phyloP scores from a whole-genome alignment of 2,888 invertebrate species.

The Junonia oenone region DNA sequence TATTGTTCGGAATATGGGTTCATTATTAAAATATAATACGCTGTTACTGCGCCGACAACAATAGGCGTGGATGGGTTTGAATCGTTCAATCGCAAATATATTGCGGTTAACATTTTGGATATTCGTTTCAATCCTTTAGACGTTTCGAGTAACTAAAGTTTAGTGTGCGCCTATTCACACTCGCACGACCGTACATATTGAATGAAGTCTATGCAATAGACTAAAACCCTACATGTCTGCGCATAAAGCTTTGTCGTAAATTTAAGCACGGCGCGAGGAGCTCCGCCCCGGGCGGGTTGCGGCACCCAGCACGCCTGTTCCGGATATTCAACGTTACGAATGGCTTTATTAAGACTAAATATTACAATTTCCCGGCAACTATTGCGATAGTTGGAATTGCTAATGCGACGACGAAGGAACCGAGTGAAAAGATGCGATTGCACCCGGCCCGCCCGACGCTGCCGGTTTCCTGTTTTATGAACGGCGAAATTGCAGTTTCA shows the following conservation, averaged over 20 bases:
- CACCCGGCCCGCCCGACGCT: constrained; percentile 45
- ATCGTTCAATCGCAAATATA: constrained; percentile 51
- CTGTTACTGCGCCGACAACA: constrained; percentile 48
- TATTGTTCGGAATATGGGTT: constrained; percentile 57
- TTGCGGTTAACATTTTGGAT: constrained; percentile 52
- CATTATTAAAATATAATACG: constrained; percentile 51
- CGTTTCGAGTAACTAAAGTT: constrained; percentile 32
- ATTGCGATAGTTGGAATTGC: constrained; percentile 68
- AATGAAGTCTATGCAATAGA: constrained; percentile 32
- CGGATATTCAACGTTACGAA: constrained; percentile 69
- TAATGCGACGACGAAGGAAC: constrained; percentile 58
- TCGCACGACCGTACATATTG: constrained; percentile 25
- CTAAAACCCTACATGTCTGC: constrained; percentile 35
- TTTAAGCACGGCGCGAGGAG: constrained; percentile 41
- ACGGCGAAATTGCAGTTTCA: constrained; percentile 65
- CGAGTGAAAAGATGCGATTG: constrained; percentile 69
- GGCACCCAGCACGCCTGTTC: constrained; percentile 51
- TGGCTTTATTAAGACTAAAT: constrained; percentile 76
- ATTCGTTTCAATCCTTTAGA: constrained; percentile 34
- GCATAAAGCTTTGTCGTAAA: constrained; percentile 55
- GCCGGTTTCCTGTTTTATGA: constrained; percentile 61
- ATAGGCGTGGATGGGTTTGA: constrained; percentile 50
- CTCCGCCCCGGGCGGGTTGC: constrained; percentile 51
- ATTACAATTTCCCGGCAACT: constrained; percentile 71
- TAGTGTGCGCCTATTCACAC: constrained; percentile 28